Base-by-base conservation (phyloP, 2,113 vertebrate genomes). In the Ploceus nigricollis region DNA sequence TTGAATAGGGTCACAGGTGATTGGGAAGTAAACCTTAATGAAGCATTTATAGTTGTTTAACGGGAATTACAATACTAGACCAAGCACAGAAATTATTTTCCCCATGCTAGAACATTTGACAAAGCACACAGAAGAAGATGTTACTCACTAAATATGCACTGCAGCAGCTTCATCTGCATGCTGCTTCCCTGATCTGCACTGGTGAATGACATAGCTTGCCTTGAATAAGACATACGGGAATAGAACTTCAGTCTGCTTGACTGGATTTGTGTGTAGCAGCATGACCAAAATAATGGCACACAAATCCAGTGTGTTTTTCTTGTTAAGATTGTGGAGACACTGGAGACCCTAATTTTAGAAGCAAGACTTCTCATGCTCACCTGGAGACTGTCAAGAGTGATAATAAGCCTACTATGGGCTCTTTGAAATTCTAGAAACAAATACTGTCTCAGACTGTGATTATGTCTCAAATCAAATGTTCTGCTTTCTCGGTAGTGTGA, bases 11-110 rank as follows among this genome's bases (percentile, higher is more conserved):
- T 66, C 66, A 70, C 27, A 63, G 51, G 42, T 93, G 48, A 57
- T 25, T 89, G 42, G 76, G 92, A 94, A 95, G 88, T 66, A 71
- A 82, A 50, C 48, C 30, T 64, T 93, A 60, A 56, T 76, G 48
- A 71, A 81, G 27, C 58, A 87, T 82, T 87, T 91, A 17, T 14
- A 82, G 64, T 57, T 75, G 56, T 87, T 93, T 60, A 83, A 61
- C 68, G 81, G 66, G 66, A 88, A 33, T 30, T 90, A n/a, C 45
- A 42, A 24, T 80, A 35, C 12, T 45, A 70, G 50, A 47, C 33
- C 30, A 39, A 80, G 23, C 50, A 39, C 12, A 17, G 54, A 50
- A 84, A 51, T 82, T 31, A 37, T 57, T 69, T 89, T 78, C 58
- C 19, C 30, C 23, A 5, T 0, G 0, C 31, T 66, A 54, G 30